Evolutionary conservation across 2,797 vertebrate genomes (phyloP).

Genomic region (Molossus alvarezi): DNA sequence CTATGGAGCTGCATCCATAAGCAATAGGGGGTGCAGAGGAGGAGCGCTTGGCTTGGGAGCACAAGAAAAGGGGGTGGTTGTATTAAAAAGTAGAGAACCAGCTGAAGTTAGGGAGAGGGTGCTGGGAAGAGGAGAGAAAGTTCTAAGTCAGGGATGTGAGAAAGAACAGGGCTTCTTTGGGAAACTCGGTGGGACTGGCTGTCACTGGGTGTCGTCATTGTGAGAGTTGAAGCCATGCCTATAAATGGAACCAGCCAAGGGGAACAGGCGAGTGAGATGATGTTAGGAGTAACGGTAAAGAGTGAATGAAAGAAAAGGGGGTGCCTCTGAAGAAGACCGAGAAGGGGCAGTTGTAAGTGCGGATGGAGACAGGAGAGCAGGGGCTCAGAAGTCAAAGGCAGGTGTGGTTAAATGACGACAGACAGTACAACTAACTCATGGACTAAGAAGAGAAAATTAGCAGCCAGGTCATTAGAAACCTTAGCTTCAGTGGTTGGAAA

Average conservation of each 20-base stretch:
- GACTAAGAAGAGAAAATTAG: not conserved
- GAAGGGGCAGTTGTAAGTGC: not conserved
- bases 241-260: not conserved
- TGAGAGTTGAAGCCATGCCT: not conserved
- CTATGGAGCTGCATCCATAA: not conserved
- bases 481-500: not conserved
- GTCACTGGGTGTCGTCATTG: not conserved
- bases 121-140: conserved; percentile 1
- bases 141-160: not conserved
- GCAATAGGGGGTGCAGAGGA: not conserved
- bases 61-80: not conserved
- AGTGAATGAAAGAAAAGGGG: not conserved
- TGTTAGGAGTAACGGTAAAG: not conserved
- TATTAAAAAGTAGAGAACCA: conserved; percentile 55
- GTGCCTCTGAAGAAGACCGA: not conserved
- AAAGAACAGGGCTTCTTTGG: not conserved
- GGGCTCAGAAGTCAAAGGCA: not conserved
- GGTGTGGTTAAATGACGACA: not conserved
- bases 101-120: not conserved
- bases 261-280: not conserved
- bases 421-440: not conserved
- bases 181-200: not conserved
- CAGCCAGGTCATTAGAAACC: not conserved
- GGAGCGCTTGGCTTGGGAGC: not conserved
- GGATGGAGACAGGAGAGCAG: not conserved